phyloP scores from a whole-genome alignment of 37 sponge, comb jelly and placozoan genomes.

The Cliona cf. orientalis region DNA sequence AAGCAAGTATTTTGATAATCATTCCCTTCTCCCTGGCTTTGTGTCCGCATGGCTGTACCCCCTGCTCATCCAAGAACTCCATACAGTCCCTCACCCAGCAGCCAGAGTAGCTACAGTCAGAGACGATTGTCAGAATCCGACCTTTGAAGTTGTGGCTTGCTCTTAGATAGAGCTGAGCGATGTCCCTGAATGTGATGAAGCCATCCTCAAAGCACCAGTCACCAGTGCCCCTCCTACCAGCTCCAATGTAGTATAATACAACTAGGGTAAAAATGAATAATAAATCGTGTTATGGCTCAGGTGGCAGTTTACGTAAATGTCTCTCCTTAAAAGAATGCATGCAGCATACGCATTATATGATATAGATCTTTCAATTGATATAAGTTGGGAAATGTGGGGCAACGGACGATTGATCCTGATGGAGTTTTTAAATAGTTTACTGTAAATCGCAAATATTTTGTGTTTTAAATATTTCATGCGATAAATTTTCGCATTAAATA shows the following conservation, averaged over 20 bases:
- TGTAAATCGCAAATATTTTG: no score
- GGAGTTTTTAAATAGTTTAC: no score
- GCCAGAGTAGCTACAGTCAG: conserved; percentile 74
- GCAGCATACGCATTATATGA: no score
- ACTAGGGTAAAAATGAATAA: no score
- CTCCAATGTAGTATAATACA: conserved; percentile 73
- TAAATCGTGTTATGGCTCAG: no score
- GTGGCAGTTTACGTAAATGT: no score
- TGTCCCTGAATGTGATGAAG: conserved; percentile 58
- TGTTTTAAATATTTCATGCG: no score
- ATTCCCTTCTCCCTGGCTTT: conserved; percentile 60
- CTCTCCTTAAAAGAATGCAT: no score
- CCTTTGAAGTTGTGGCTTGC: conserved; percentile 55
- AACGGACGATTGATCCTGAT: no score
- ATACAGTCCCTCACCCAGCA: conserved; percentile 48
- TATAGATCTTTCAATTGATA: no score
- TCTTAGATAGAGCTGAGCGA: conserved; percentile 55
- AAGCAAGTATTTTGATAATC: conserved; percentile 56
- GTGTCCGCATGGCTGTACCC: conserved; percentile 74
- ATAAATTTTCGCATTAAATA: no score
- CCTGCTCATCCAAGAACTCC: conserved; percentile 51
- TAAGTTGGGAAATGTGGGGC: no score
- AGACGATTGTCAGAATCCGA: conserved; percentile 44
- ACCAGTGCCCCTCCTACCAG: conserved; percentile 68
- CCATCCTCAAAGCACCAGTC: conserved; percentile 88